Percentiles rank a stretch among this genome's conserved stretches.
These are phyloP conservation scores for Sandelia bainsii DNA, from an alignment of 2,797 vertebrate genomes.

Conservation along the genomic window DNA sequence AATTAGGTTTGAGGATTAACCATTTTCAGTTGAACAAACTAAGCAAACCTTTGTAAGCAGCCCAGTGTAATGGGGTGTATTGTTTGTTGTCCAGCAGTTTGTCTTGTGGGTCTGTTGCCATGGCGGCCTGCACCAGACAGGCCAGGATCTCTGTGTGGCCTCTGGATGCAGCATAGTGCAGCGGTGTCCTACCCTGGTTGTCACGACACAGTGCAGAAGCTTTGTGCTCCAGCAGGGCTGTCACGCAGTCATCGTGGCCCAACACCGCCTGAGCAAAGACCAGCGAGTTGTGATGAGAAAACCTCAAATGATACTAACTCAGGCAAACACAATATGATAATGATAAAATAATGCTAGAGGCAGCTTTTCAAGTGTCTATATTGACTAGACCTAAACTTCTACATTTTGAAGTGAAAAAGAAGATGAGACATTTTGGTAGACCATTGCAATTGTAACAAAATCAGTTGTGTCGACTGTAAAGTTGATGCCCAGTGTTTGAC, in stretches of 20 bases:
- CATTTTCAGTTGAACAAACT: constrained; percentile 12
- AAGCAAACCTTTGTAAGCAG: constrained; percentile 93
- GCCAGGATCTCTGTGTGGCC: constrained; percentile 91
- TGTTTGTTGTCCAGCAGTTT: constrained; percentile 94
- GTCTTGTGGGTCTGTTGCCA: constrained; percentile 91
- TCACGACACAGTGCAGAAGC: constrained; percentile 94
- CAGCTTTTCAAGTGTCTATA: too few species aligned
- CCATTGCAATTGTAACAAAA: not conserved
- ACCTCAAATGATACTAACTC: not conserved
- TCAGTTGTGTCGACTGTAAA: not conserved
- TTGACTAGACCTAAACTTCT: too few species aligned
- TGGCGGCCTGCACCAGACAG: constrained; percentile 89
- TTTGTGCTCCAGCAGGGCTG: constrained; percentile 93
- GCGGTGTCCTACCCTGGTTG: constrained; percentile 91
- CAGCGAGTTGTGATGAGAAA: not conserved
- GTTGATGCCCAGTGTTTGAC: constrained; percentile 34
- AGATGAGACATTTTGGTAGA: not conserved
- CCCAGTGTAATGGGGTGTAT: constrained; percentile 97
- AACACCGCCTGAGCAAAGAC: constrained; percentile 86
- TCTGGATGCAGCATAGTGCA: constrained; percentile 94
- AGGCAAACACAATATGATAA: too few species aligned
- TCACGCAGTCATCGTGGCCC: constrained; percentile 93
- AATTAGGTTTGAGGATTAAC: not conserved
- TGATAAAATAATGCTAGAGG: too few species aligned
- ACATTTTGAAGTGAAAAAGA: too few species aligned